phyloP scores from a whole-genome alignment of 1,140 invertebrate species.

The Drosophila murphyi region DNA sequence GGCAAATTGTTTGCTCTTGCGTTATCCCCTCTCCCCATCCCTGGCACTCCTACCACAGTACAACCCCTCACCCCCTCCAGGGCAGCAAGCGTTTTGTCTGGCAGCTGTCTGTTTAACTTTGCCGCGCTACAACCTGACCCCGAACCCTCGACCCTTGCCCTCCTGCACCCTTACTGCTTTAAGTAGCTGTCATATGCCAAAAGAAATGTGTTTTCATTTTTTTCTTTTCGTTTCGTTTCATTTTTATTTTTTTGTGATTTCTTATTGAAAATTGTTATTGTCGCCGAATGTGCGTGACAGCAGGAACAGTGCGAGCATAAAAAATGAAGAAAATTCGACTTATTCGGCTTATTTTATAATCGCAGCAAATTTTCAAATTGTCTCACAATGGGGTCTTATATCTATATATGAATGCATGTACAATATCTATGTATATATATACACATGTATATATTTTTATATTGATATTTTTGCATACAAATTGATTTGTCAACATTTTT shows the following conservation, averaged over 20 bases:
- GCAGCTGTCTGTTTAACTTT: constrained; percentile 40
- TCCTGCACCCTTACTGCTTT: constrained; percentile 17
- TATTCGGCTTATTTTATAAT: constrained; percentile 73
- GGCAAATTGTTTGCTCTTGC: constrained; percentile 10
- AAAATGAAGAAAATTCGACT: constrained; percentile 28
- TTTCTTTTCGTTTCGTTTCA: neutral
- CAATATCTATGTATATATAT: neutral
- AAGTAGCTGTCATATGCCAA: constrained; percentile 68
- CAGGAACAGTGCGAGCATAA: constrained; percentile 26
- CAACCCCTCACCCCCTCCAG: neutral
- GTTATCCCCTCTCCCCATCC: no score
- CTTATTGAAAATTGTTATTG: constrained; percentile 75
- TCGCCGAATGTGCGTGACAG: constrained; percentile 60
- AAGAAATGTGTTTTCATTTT: constrained; percentile 34
- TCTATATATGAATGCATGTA: neutral
- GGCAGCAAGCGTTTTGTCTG: constrained; percentile 25
- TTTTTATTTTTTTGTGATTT: constrained; percentile 48
- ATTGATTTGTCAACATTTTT: constrained; percentile 67
- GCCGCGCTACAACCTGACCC: constrained; percentile 6
- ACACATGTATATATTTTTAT: constrained; percentile 1
- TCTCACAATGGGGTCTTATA: constrained; percentile 34
- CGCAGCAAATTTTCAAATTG: constrained; percentile 57
- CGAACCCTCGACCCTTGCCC: neutral
- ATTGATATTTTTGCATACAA: constrained; percentile 39
- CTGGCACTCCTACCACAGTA: neutral